A percentile compares a stretch with the other conserved stretches of the same genome.
Conservation (phyloP, 2,797 vertebrate genomes). For the Coracias cyanogaster region DNA sequence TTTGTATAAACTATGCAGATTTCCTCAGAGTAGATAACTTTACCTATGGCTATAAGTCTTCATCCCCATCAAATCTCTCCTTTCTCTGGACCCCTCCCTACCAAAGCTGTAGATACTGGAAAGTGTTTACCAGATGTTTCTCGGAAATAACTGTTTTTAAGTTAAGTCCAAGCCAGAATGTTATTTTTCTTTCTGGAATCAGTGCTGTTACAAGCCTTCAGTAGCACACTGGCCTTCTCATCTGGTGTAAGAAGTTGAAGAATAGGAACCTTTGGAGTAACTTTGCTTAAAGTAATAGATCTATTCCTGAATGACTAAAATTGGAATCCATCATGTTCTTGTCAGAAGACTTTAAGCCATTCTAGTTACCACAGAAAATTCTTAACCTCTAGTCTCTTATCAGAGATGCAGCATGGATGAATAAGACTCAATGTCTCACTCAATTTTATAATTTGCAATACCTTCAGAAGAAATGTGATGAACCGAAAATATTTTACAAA, state of each 20-base stretch:
- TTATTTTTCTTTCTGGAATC: background rate
- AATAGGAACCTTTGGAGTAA: background rate
- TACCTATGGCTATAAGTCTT: background rate
- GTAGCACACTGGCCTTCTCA: background rate
- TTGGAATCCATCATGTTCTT: background rate
- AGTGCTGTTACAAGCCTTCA: background rate
- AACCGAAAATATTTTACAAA: background rate
- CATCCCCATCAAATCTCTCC: background rate
- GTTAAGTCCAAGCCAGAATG: background rate
- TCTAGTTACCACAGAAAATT: background rate
- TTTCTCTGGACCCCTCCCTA: background rate
- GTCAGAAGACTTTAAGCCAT: slow-evolving; percentile 4
- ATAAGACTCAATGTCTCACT: background rate
- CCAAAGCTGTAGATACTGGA: background rate
- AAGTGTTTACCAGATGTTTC: background rate
- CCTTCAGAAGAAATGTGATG: background rate
- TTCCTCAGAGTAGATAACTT: background rate
- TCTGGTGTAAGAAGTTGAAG: background rate
- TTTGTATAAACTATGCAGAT: background rate
- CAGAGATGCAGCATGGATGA: background rate
- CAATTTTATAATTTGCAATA: background rate
- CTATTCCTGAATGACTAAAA: background rate
- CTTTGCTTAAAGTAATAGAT: background rate
- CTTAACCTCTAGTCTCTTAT: background rate
- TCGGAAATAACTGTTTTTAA: background rate